Evolutionary conservation across 1,140 invertebrate genomes (phyloP), one percentile per base, ranked within the genome.

Genomic region (Drosophila ercepeae): DNA sequence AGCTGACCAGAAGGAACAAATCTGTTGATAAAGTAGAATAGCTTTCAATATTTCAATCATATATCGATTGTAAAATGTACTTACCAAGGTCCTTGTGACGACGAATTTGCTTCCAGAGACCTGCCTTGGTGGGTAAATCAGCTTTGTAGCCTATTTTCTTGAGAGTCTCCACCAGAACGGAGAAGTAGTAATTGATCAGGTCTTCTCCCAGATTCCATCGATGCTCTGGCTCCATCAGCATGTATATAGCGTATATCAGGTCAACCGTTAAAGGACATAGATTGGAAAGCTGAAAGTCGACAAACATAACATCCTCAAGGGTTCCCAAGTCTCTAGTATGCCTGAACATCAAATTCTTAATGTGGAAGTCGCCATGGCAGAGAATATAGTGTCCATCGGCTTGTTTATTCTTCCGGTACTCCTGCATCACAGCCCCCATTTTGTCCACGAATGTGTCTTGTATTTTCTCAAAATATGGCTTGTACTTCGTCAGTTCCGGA

Each of bases 361-460:
- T n/a, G 53, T 89, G 86, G 50, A 89, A 89, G n/a, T 89, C 86
- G 0, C 86, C 86, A 9, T 89, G 86, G 9, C 57, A 60, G 0
- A 89, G 46, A 0, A 86, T 84, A 16, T 89, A 86, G 11, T 60
- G 73, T 0, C 27, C 59, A 34, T 59, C 32, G 0, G 54, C 5
- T 52, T 74, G 36, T 0, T 8, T 46, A 21, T 67, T 54, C 0
- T 25, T 41, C 0, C 77, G 68, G 45, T 75, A 61, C 25, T 89
- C 86, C 25, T 5, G 21, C 9, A 59, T 8, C 0, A 42, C 27
- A 0, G 57, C 51, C 0, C 4, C n/a, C 21, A 46, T 36, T 5
- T 42, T 48, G 3, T 48, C 3, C 7, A 67, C 0, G 23, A 19
- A 71, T 3, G 4, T 44, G 1, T 39, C 44, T 9, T 34, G 25